Evolutionary conservation across 1,140 invertebrate species (phyloP).

Genomic region (Brachionus plicatilis): DNA sequence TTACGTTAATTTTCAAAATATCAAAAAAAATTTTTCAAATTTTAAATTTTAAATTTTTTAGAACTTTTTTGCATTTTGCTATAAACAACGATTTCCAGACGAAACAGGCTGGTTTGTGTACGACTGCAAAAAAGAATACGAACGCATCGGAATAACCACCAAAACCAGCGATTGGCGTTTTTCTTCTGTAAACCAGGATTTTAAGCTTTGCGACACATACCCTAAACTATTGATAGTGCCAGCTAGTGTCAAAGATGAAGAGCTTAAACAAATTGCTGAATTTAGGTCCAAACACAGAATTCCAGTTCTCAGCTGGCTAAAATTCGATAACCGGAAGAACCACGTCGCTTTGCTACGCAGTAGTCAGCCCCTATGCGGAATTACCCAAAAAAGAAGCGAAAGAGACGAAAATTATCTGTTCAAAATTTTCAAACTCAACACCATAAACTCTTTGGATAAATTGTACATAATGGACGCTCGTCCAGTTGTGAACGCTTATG

Average conservation of each 20-base stretch:
- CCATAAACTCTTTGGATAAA: conserved; percentile 19
- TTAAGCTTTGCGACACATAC: conserved; percentile 70
- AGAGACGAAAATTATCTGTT: conserved; percentile 81
- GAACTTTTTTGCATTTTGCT: conserved; percentile 33
- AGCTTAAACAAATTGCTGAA: conserved; percentile 71
- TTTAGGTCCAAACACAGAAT: conserved; percentile 80
- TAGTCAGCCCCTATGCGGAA: conserved; percentile 85
- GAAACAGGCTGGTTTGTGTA: conserved; percentile 34
- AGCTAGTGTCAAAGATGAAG: conserved; percentile 72
- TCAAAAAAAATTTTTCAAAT: not conserved
- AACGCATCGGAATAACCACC: not conserved
- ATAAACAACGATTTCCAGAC: not conserved
- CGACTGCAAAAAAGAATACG: conserved; percentile 26
- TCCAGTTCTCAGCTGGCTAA: conserved; percentile 81
- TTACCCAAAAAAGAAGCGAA: conserved; percentile 79
- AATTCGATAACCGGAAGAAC: conserved; percentile 68
- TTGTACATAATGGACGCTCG: conserved; percentile 14
- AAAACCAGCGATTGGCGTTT: conserved; percentile 8
- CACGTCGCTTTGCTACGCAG: conserved; percentile 75
- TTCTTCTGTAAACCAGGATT: not conserved
- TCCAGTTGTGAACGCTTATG: conserved; percentile 82
- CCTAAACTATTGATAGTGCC: conserved; percentile 81
- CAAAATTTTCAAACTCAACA: conserved; percentile 46
- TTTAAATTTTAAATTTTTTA: not conserved
- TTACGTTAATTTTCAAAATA: not conserved